These are phyloP conservation scores for Leistus spinibarbis DNA, from an alignment of 2,888 invertebrate genomes.

Conservation along the genomic window DNA sequence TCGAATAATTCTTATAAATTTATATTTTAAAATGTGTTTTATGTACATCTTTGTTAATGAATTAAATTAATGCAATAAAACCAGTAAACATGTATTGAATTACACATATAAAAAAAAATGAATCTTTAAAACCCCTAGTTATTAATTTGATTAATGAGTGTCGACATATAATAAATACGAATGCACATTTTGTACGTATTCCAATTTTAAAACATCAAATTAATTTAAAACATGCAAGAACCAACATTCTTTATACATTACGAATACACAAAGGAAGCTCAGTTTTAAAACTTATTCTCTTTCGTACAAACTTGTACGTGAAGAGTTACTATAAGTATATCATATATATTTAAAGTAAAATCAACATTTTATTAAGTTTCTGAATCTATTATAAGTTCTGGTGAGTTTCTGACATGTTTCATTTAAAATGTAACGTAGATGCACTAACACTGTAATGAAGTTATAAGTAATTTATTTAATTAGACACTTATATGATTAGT, in stretches of 20 bases:
- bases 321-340: not conserved
- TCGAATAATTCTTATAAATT: too few relatives aligned
- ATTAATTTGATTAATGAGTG: too few relatives aligned
- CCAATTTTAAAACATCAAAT: not conserved
- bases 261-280: not conserved
- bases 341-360: not conserved
- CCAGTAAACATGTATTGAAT: too few relatives aligned
- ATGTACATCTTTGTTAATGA: too few relatives aligned
- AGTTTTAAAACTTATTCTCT: not conserved
- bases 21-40: too few relatives aligned
- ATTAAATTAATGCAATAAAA: too few relatives aligned
- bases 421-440: slow-evolving; percentile 19
- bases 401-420: slow-evolving; percentile 26
- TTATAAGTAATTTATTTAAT: not conserved
- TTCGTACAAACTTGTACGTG: not conserved
- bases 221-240: not conserved
- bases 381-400: slow-evolving; percentile 23
- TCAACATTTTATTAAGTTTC: not conserved
- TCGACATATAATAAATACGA: too few relatives aligned
- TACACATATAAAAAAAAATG: too few relatives aligned
- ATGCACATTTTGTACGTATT: too few relatives aligned
- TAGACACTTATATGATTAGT: not conserved
- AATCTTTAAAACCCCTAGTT: too few relatives aligned
- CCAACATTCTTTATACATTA: not conserved
- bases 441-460: not conserved